A percentile compares a stretch with the other conserved stretches of the same genome.
Conservation (phyloP, 2,113 vertebrate species). For the Ammodytes marinus region DNA sequence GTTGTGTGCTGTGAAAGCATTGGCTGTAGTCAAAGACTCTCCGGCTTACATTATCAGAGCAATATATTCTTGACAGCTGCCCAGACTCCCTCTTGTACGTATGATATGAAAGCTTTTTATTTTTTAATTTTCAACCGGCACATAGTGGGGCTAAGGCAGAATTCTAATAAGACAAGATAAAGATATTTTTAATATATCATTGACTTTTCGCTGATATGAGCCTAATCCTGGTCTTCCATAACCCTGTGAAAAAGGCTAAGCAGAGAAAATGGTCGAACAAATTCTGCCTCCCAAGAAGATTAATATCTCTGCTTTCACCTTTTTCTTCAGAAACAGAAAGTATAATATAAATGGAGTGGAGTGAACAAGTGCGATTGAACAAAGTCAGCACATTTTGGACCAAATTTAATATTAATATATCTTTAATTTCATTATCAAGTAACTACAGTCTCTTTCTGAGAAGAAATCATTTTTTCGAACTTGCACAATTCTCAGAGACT, state of each 20-base stretch:
- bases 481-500: slow-evolving; percentile 12
- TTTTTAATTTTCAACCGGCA: slow-evolving; percentile 44
- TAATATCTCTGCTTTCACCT: background rate
- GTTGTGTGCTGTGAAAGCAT: slow-evolving; percentile 17
- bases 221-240: background rate
- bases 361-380: background rate
- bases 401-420: background rate
- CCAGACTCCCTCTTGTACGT: slow-evolving; percentile 60
- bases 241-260: slow-evolving; percentile 3
- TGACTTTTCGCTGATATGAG: slow-evolving; percentile 30
- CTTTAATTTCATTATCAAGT: background rate
- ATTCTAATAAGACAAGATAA: slow-evolving; percentile 65
- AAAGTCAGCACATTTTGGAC: background rate
- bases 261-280: slow-evolving; percentile 9
- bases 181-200: slow-evolving; percentile 52
- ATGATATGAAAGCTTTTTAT: slow-evolving; percentile 57
- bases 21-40: slow-evolving; percentile 52
- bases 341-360: background rate
- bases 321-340: background rate
- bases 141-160: slow-evolving; percentile 25
- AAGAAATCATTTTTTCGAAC: slow-evolving; percentile 24
- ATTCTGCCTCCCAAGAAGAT: background rate
- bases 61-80: slow-evolving; percentile 66
- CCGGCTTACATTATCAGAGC: slow-evolving; percentile 56
- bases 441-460: slow-evolving; percentile 1